Base-by-base conservation (phyloP, 2,113 vertebrate genomes). In the Cariama cristata region DNA sequence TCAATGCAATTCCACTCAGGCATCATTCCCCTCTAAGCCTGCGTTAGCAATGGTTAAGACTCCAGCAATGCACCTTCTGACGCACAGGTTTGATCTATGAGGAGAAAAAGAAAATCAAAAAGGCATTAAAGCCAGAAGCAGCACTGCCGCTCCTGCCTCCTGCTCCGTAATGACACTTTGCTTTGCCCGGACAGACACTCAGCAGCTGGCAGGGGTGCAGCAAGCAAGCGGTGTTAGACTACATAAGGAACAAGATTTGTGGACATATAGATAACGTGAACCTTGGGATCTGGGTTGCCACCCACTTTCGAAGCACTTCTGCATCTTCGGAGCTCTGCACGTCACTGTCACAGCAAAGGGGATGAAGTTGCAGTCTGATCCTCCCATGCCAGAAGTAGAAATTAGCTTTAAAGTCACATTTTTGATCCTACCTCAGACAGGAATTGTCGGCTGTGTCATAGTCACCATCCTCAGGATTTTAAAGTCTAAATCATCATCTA, bases 121-220 rank as follows among this genome's bases (percentile, higher is more conserved):
- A 53, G 55, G 50, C 45, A 19, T 35, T 47, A 33, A 45, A 50
- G 40, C 33, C 58, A 50, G 44, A 26, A 35, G 53, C 68, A 45
- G 64, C 56, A 17, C 26, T 15, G 38, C 42, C 47, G 15, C 33
- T 60, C 32, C 88, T 47, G 42, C 32, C 73, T 55, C 63, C 64
- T 9, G 6, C 50, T 59, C 20, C 20, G 0, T 14, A 16, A n/a
- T 0, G 4, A 45, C 2, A 0, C 23, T 49, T 44, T 7, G n/a
- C 19, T 17, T 18, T 9, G 33, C 42, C 38, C 4, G 33, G 44
- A 5, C 33, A 62, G 62, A 47, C 5, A 7, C 67, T 49, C 23
- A 30, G 72, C 55, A 69, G 83, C 10, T 11, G 35, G 59, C 27
- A 89, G 38, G n/a, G 9, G 17, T 45, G 63, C 63, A 84, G 60